Conservation (phyloP, 2,113 vertebrate genomes). For the Entomyzon cyanotis region DNA sequence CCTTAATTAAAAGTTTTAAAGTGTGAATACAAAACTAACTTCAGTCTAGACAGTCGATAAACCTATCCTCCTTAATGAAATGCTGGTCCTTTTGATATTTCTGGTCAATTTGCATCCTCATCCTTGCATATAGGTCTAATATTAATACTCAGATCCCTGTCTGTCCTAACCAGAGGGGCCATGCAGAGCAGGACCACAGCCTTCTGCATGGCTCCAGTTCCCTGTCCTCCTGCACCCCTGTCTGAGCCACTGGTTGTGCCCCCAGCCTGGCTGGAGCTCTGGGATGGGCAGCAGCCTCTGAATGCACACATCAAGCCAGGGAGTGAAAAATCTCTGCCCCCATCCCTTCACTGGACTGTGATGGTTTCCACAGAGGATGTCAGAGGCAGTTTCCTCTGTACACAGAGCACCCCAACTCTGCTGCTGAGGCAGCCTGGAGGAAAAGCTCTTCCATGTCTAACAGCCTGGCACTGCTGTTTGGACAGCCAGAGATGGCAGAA, state of each 20-base stretch:
- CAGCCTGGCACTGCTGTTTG: background rate
- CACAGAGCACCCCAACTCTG: background rate
- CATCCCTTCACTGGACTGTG: background rate
- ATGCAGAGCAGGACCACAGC: background rate
- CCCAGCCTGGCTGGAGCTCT: background rate
- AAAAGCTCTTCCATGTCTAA: background rate
- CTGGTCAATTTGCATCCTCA: background rate
- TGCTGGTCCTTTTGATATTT: background rate
- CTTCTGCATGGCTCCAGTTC: background rate
- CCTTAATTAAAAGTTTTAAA: conserved; percentile 35
- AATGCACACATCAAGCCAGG: accelerated
- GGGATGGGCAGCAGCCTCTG: background rate
- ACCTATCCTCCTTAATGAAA: conserved; percentile 7
- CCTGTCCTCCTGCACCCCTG: accelerated
- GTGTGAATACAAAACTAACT: conserved; percentile 16
- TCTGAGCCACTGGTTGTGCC: background rate
- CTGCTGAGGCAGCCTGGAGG: background rate
- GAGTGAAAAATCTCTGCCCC: background rate
- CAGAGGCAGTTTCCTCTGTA: background rate
- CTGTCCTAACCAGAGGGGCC: background rate
- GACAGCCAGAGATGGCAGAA: background rate
- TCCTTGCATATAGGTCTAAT: background rate
- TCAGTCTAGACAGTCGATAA: background rate
- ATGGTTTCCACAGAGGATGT: background rate
- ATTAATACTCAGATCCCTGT: background rate